These are phyloP conservation scores for Pogonocherus hispidulus DNA, from an alignment of 2,888 invertebrate species.

Conservation along the genomic window DNA sequence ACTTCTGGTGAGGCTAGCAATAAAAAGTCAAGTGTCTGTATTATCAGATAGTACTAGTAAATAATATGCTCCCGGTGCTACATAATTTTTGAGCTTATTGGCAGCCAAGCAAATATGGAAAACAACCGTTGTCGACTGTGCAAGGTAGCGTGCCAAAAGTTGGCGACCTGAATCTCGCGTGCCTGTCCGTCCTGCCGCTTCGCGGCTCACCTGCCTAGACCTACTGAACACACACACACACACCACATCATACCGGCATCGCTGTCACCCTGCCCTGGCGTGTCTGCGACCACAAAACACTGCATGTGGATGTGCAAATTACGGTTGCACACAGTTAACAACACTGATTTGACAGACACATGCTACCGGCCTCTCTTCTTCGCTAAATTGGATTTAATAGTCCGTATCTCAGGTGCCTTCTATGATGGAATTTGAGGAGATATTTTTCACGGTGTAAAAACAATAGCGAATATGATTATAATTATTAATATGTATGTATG, in stretches of 20 bases:
- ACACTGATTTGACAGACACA: conserved; percentile 51
- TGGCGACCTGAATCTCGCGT: conserved; percentile 52
- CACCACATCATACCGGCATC: conserved; percentile 27
- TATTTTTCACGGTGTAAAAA: too few species aligned
- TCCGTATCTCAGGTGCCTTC: conserved; percentile 9
- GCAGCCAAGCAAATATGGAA: conserved; percentile 33
- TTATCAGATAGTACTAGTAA: too few species aligned
- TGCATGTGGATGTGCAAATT: conserved; percentile 52
- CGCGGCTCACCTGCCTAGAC: conserved; percentile 46
- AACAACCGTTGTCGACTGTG: conserved; percentile 44
- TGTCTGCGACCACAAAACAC: conserved; percentile 37
- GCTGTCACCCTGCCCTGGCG: conserved; percentile 37
- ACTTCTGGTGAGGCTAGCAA: too few species aligned
- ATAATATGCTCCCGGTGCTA: not conserved
- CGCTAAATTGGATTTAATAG: conserved; percentile 43
- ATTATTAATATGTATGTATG: too few species aligned
- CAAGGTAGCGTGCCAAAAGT: conserved; percentile 49
- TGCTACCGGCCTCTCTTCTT: conserved; percentile 44
- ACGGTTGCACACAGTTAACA: conserved; percentile 51
- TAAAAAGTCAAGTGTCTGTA: too few species aligned
- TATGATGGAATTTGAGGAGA: not conserved
- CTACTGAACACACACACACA: conserved; percentile 42
- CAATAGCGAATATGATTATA: too few species aligned
- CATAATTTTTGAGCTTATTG: conserved; percentile 24
- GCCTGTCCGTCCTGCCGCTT: conserved; percentile 41